phyloP scores from a whole-genome alignment of 2,113 vertebrate species.

The Neogobius melanostomus region DNA sequence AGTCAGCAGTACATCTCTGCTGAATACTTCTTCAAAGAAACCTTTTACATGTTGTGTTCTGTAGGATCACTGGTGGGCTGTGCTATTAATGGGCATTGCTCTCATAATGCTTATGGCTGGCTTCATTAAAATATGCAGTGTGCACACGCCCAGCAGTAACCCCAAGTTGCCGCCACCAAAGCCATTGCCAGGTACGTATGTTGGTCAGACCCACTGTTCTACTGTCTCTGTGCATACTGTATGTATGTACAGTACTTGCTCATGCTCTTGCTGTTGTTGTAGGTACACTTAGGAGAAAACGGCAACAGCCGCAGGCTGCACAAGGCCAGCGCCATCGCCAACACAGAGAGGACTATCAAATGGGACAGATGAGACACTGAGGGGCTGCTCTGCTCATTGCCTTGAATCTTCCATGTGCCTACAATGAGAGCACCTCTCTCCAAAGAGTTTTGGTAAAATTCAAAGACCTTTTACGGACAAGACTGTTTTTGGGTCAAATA shows the following conservation, averaged over 20 bases:
- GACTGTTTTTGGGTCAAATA: conserved; percentile 29
- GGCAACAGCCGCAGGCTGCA: conserved; percentile 71
- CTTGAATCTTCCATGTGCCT: conserved; percentile 97
- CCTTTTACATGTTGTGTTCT: conserved; percentile 29
- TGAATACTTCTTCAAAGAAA: background rate
- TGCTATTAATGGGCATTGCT: conserved; percentile 94
- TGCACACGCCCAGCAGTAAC: conserved; percentile 98
- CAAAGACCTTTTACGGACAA: conserved; percentile 60
- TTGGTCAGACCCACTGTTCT: background rate
- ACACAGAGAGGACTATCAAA: conserved; percentile 87
- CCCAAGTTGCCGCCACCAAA: conserved; percentile 94
- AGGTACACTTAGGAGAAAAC: conserved; percentile 93
- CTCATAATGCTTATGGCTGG: conserved; percentile 98
- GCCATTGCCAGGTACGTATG: conserved; percentile 87
- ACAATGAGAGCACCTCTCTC: conserved; percentile 93
- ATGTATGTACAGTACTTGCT: background rate
- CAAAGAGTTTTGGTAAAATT: conserved; percentile 85
- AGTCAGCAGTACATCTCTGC: background rate
- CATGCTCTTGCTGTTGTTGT: background rate
- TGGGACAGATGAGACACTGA: conserved; percentile 92
- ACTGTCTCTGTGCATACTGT: background rate
- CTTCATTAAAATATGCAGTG: conserved; percentile 98
- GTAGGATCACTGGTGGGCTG: conserved; percentile 97
- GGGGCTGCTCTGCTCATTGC: conserved; percentile 81
- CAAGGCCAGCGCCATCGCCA: conserved; percentile 71